These are phyloP conservation scores for Lydus trimaculatus DNA, from an alignment of 2,888 invertebrate genomes.

Conservation along the genomic window DNA sequence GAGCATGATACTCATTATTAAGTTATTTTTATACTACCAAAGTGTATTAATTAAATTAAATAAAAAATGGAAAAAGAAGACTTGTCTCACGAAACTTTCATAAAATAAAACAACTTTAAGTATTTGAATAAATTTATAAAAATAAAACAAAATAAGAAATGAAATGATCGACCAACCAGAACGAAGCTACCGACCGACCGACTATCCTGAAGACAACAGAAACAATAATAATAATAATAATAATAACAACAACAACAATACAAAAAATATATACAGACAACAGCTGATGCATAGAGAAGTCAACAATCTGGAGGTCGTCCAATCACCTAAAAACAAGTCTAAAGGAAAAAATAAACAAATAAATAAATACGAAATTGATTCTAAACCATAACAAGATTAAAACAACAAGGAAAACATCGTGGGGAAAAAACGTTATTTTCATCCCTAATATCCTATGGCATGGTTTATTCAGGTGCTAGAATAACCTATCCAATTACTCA, in stretches of 20 bases:
- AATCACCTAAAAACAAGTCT: slow-evolving; percentile 30
- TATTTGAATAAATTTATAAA: slow-evolving; percentile 9
- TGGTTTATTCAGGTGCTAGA: no score
- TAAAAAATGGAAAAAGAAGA: background rate
- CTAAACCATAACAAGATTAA: slow-evolving; percentile 6
- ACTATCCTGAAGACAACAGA: slow-evolving; percentile 1
- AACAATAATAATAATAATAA: background rate
- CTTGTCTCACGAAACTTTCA: background rate
- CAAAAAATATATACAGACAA: slow-evolving; percentile 43
- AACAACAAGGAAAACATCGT: background rate
- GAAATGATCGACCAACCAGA: background rate
- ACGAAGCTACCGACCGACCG: slow-evolving; percentile 8
- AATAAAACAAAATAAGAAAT: background rate
- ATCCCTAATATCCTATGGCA: no score
- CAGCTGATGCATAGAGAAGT: slow-evolving; percentile 45
- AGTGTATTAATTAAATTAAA: background rate
- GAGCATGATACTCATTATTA: no score
- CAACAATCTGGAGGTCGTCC: slow-evolving; percentile 42
- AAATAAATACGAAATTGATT: background rate
- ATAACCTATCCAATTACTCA: background rate
- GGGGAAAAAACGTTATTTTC: no score
- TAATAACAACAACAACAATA: slow-evolving; percentile 5
- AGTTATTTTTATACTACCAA: background rate
- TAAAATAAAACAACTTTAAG: background rate
- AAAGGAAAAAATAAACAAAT: slow-evolving; percentile 1